Evolutionary conservation across 2,797 vertebrate genomes (phyloP).

Genomic region (Balearica regulorum): DNA sequence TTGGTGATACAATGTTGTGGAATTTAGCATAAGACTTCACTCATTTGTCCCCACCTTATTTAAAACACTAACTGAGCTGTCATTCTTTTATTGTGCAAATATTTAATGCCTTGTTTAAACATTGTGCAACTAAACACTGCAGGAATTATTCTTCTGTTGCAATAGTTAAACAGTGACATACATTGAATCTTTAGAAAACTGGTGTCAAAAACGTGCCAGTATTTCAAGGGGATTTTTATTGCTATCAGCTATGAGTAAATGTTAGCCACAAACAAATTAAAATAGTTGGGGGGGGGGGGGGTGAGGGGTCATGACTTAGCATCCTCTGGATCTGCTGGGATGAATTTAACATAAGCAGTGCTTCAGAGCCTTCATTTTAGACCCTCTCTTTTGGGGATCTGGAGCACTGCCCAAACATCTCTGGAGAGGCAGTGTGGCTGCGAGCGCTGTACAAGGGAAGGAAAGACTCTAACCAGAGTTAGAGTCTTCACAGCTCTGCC

Average conservation of each 20-base stretch:
- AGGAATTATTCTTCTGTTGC: not conserved
- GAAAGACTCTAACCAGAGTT: not conserved
- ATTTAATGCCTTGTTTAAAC: conserved; percentile 31
- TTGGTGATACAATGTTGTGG: not conserved
- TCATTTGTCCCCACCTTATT: not conserved
- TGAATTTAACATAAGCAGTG: not conserved
- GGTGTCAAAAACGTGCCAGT: not conserved
- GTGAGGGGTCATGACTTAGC: not conserved
- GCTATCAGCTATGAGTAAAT: not conserved
- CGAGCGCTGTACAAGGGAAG: not conserved
- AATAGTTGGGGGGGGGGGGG: not conserved
- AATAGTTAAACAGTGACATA: not conserved
- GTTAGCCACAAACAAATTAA: not conserved
- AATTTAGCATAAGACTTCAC: not conserved
- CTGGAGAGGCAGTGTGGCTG: not conserved
- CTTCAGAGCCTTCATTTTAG: not conserved
- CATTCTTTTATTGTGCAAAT: not conserved
- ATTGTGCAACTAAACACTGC: conserved; percentile 24
- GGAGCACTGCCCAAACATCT: not conserved
- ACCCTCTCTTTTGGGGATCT: not conserved
- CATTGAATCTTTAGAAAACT: not conserved
- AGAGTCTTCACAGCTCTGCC: not conserved
- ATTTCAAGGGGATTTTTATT: not conserved
- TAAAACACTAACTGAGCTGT: not conserved
- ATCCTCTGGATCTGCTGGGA: not conserved